A percentile compares a stretch with the other conserved stretches of the same genome.
Conservation (phyloP, 92 coral and sea anemone genomes). For the Pocillopora grandis region DNA sequence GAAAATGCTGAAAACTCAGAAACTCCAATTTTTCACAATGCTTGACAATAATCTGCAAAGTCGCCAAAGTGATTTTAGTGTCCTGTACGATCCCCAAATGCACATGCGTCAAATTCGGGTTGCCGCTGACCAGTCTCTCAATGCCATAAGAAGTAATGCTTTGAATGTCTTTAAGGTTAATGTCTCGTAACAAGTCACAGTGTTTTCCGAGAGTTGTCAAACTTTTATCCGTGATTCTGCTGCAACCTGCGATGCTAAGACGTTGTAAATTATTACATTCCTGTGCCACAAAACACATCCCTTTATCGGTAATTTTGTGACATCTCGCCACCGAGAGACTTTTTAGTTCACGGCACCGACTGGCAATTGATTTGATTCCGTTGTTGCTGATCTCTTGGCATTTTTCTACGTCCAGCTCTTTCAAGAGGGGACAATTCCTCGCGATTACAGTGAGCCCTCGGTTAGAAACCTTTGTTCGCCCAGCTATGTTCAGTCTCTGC, state of each 20-base stretch:
- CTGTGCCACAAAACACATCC: constrained; percentile 59
- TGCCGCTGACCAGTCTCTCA: constrained; percentile 64
- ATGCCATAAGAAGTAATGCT: constrained; percentile 79
- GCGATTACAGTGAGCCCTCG: constrained; percentile 69
- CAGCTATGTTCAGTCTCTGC: constrained; percentile 66
- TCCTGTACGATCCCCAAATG: constrained; percentile 76
- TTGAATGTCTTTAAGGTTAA: constrained; percentile 73
- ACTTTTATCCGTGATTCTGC: constrained; percentile 67
- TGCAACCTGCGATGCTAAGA: constrained; percentile 76
- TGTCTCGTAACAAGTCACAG: constrained; percentile 57
- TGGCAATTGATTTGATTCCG: constrained; percentile 70
- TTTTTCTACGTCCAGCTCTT: constrained; percentile 62
- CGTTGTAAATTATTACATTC: constrained; percentile 60
- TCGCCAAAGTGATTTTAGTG: constrained; percentile 60
- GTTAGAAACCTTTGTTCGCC: constrained; percentile 66
- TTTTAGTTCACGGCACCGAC: constrained; percentile 58
- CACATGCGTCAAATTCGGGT: constrained; percentile 67
- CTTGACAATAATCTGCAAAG: constrained; percentile 67
- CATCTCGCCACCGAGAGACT: constrained; percentile 70
- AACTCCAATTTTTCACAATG: constrained; percentile 64
- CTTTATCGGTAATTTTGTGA: constrained; percentile 70
- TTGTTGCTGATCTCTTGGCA: constrained; percentile 69
- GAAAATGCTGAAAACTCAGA: constrained; percentile 77
- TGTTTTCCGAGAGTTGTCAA: constrained; percentile 62
- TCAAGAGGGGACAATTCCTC: constrained; percentile 64